Evolutionary conservation across 2,797 vertebrate species (phyloP), one percentile per base, ranked within the genome.

Genomic region (Notoglanidium macrostoma): DNA sequence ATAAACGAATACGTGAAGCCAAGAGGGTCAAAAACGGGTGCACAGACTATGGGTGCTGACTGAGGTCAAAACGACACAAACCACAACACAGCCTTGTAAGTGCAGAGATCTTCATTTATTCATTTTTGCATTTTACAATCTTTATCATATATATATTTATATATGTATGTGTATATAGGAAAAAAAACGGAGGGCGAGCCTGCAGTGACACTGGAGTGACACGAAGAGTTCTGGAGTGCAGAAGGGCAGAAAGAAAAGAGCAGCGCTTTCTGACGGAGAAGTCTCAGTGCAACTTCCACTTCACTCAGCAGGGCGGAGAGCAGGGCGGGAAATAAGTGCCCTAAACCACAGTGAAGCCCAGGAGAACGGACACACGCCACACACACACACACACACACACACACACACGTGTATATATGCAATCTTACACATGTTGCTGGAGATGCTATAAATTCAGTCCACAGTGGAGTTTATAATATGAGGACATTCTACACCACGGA

Each of bases 271-370:
- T 93, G 93, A 95, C 95, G 95, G 95, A 94, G 95, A 95, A 95
- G 94, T 95, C 94, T 95, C 94, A 95, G 93, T 95, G 94, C 94
- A 96, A 95, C 94, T 95, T 96, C 94, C 94, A 94, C 94, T 95
- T 94, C 94, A 95, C 93, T 94, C 89, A 93, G 94, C 94, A 94
- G 94, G 94, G 94, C 94, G 93, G 94, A 92, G 94, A 94, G 93
- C 93, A 95, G 94, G 93, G 94, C 94, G 93, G 94, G 94, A 94
- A 94, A 94, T 94, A 94, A 93, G 92, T 93, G 92, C 93, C 95
- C 93, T 93, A 95, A 95, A 93, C 94, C 94, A 96, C 94, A 96
- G 94, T 96, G 95, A 95, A 93, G 91, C 93, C 91, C 92, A 93
- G 95, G 93, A 92, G 92, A 92, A 80, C 32, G 26, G 35, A 65